These are phyloP conservation scores for Mechanitis messenoides DNA, from an alignment of 2,888 invertebrate genomes.

Conservation along the genomic window DNA sequence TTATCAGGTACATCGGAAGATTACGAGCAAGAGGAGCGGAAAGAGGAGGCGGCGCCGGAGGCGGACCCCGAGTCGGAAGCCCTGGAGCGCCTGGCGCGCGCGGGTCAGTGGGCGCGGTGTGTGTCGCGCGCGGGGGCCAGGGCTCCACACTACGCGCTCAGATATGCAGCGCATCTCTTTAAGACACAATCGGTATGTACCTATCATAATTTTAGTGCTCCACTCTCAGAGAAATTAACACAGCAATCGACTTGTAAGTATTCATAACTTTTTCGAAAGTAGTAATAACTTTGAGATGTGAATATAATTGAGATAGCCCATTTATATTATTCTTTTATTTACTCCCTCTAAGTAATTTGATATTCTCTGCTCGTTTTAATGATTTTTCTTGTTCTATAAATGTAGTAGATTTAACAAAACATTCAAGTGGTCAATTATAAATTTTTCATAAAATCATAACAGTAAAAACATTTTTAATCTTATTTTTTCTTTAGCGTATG, in stretches of 20 bases:
- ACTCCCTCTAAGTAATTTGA: too few species aligned
- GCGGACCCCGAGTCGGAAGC: conserved; percentile 37
- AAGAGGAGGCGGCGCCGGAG: conserved; percentile 18
- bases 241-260: too few species aligned
- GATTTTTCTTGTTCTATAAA: too few species aligned
- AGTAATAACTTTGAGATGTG: too few species aligned
- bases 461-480: neutral
- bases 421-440: too few species aligned
- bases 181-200: conserved; percentile 54
- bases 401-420: too few species aligned
- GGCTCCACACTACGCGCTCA: conserved; percentile 63
- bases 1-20: conserved; percentile 38
- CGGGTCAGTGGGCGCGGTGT: conserved; percentile 68
- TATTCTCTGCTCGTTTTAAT: too few species aligned
- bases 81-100: conserved; percentile 61
- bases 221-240: too few species aligned
- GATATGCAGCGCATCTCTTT: conserved; percentile 61
- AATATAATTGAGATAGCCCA: too few species aligned
- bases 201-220: too few species aligned
- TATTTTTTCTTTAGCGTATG: conserved; percentile 44
- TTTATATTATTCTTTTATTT: too few species aligned
- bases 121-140: conserved; percentile 57
- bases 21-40: conserved; percentile 43
- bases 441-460: neutral
- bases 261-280: too few species aligned